Base-by-base conservation (phyloP, 2,888 invertebrate species). In the Apocheima hispidaria region DNA sequence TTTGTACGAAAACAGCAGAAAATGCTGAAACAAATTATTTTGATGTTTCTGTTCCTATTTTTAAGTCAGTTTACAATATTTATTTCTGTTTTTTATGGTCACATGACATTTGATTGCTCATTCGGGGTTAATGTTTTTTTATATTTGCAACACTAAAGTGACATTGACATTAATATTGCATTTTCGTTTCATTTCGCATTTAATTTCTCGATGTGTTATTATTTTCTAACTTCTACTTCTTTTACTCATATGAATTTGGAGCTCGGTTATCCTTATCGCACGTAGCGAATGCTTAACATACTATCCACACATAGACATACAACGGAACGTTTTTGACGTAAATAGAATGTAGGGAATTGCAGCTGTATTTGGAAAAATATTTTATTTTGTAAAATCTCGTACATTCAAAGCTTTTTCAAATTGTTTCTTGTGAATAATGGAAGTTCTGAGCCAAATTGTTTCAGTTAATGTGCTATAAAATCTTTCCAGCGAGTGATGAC, bases 401-500 rank as follows among this genome's bases (percentile, higher is more conserved):
- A 36, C 21, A 28, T 48, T 46, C 12, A 40, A 41, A 10, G 14
- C 6, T 16, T 48, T 23, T 58, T 16, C 9, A 26, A 20, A 43
- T 18, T 16, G 26, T 35, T 53, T 50, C 43, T 23, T 33, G 28
- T 46, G 9, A 33, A 65, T 23, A 40, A 66, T 68, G 63, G 53
- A 38, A 36, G 21, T 28, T 51, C 4, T 46, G 18, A 33, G 7
- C 20, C 33, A 46, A 33, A 52, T 49, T 54, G 2, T n/a, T 49
- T 28, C 35, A 59, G 48, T 65, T 54, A 6, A 54, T 54, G 41
- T 60, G 38, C 59, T 60, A 48, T 73, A 72, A 77, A 75, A 70
- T 75, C 58, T 59, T 68, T 71, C 51, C 71, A 69, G 59, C 66
- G 65, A 87, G 90, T 90, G 87, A 90, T 90, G 91, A 91, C 86